These are phyloP conservation scores for Hylyphantes graminicola DNA, from an alignment of 1,140 invertebrate genomes.

Conservation along the genomic window DNA sequence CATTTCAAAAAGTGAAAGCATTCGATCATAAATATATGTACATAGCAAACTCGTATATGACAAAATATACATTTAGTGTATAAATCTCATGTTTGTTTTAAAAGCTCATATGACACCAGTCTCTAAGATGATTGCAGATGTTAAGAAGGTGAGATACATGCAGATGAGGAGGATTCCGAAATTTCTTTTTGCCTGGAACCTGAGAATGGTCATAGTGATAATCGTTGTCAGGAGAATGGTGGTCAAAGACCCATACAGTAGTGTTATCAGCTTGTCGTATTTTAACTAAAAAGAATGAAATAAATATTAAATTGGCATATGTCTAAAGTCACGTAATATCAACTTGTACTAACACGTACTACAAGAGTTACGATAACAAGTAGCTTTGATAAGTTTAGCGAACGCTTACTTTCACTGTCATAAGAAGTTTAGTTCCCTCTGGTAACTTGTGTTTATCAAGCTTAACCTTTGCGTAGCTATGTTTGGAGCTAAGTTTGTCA, in stretches of 20 bases:
- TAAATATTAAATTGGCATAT: background rate
- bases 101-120: constrained; percentile 55
- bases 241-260: constrained; percentile 68
- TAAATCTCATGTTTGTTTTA: background rate
- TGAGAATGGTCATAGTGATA: constrained; percentile 64
- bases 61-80: no score
- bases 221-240: constrained; percentile 69
- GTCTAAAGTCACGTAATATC: background rate
- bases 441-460: no score
- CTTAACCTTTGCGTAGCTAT: no score
- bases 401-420: no score
- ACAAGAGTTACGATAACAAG: background rate
- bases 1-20: no score
- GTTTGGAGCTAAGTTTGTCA: no score
- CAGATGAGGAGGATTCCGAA: constrained; percentile 61
- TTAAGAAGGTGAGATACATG: constrained; percentile 61
- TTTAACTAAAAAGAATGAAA: constrained; percentile 66
- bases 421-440: no score
- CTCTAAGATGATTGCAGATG: constrained; percentile 60
- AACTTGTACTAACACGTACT: background rate
- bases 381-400: background rate
- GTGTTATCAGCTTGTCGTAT: constrained; percentile 66
- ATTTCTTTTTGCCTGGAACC: constrained; percentile 65
- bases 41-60: no score
- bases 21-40: no score